phyloP scores from a whole-genome alignment of 2,797 vertebrate genomes.

The Danio kyathit region DNA sequence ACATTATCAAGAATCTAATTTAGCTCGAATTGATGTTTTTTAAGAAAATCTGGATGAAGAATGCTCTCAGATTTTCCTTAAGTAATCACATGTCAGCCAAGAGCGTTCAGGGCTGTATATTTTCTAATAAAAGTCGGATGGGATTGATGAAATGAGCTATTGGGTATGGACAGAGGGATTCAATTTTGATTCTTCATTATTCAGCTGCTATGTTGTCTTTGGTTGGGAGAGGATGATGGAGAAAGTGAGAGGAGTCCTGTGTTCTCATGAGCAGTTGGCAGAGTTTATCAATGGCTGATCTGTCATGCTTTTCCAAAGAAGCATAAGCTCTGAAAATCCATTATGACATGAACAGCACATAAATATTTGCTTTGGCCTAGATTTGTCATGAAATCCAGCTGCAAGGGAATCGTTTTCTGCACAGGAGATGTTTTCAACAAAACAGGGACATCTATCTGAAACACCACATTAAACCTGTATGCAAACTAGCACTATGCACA shows the following conservation, averaged over 20 bases:
- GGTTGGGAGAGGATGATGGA: slow-evolving; percentile 16
- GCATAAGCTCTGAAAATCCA: slow-evolving; percentile 50
- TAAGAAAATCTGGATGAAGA: slow-evolving; percentile 24
- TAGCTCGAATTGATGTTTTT: slow-evolving; percentile 21
- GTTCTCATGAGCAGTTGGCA: slow-evolving; percentile 47
- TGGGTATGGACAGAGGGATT: not conserved
- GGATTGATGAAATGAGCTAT: slow-evolving; percentile 2
- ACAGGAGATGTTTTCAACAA: slow-evolving; percentile 8
- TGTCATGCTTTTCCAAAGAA: slow-evolving; percentile 50
- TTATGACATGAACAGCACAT: slow-evolving; percentile 54
- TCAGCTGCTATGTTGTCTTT: slow-evolving; percentile 13
- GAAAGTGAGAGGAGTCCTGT: slow-evolving; percentile 7
- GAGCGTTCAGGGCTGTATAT: not conserved
- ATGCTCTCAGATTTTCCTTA: not conserved
- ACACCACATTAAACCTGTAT: slow-evolving; percentile 19
- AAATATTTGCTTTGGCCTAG: slow-evolving; percentile 67
- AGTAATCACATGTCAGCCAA: slow-evolving; percentile 14
- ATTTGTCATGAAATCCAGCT: slow-evolving; percentile 51
- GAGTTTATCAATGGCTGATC: slow-evolving; percentile 65
- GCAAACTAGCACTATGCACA: not conserved
- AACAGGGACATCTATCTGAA: slow-evolving; percentile 17
- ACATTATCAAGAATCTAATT: slow-evolving; percentile 2
- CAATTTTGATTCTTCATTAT: slow-evolving; percentile 2
- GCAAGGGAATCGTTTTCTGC: slow-evolving; percentile 43
- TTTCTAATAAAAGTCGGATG: not conserved